Base-by-base conservation (phyloP, 1,140 invertebrate species). In the Fopius arisanus region DNA sequence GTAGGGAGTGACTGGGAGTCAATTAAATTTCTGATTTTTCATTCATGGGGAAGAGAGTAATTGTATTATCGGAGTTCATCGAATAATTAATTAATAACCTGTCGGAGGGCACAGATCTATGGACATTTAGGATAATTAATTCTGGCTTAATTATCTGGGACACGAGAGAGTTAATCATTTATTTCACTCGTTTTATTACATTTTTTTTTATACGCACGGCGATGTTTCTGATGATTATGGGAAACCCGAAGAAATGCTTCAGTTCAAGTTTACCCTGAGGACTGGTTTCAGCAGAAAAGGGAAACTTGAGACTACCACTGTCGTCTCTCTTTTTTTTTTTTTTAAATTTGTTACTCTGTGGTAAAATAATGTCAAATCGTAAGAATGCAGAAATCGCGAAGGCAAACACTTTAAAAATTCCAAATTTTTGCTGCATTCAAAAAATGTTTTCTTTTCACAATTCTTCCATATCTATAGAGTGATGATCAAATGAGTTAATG, bases 281-380 rank as follows among this genome's bases (percentile, higher is more conserved):
- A 72, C 74, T 70, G 72, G 78, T 78, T 77, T 74, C 43, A 43
- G 14, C 59, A 73, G 62, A 65, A 77, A 77, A 75, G 75, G 66
- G 69, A 75, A 75, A 78, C 75, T 72, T 63, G 69, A 70, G 62
- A n/a, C n/a, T n/a, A n/a, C n/a, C n/a, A n/a, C n/a, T n/a, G n/a
- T n/a, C n/a, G n/a, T n/a, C n/a, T n/a, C n/a, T n/a, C n/a, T n/a
- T n/a, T n/a, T n/a, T n/a, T n/a, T n/a, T n/a, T n/a, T n/a, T n/a
- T n/a, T n/a, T n/a, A n/a, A n/a, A n/a, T n/a, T n/a, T n/a, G n/a
- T n/a, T n/a, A n/a, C n/a, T n/a, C n/a, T n/a, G n/a, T n/a, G n/a
- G n/a, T n/a, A n/a, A n/a, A n/a, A n/a, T n/a, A n/a, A n/a, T n/a
- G n/a, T n/a, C n/a, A n/a, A n/a, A n/a, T n/a, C n/a, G n/a, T n/a